Base-by-base conservation (phyloP, 2,797 vertebrate genomes). In the Botia almorhae region DNA sequence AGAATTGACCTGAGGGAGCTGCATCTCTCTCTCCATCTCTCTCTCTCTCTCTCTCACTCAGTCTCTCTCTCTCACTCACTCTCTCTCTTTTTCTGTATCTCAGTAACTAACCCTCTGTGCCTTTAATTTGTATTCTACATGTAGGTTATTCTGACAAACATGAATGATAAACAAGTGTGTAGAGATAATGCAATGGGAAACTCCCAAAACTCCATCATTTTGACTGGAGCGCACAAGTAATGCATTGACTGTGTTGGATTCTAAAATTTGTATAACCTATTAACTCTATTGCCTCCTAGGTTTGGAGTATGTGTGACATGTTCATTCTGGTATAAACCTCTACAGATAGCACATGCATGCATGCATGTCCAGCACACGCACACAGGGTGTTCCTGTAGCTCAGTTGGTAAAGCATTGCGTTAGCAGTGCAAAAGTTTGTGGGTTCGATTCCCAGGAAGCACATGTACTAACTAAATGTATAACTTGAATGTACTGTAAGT, bases 1-100 rank as follows among this genome's bases (percentile, higher is more conserved):
- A 81, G 67, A 78, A 63, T 55, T 68, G 72, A 67, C 81, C 74
- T 48, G 17, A 19, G 70, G 68, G 74, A 78, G 72, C 53, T 82
- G 50, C 82, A 76, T 69, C 4, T 7, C 10, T 16, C 64, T 73
- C 8, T 61, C 21, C 7, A 21, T 50, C 69, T 74, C 5, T 7
- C 36, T 39, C 36, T 39, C 36, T 70, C 21, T 50, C 69, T 74
- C 5, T 7, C 36, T 39, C 36, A 7, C 36, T 70, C 21, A 17
- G 16, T 7, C 14, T 11, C 63, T 73, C 12, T 60, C 19, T 12
- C 33, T 50, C 61, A 68, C 33, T 36, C 33, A 4, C 33, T 2
- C 33, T 70, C 46, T 36, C 53, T 55, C 48, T 21, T 29, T 36
- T 29, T 21, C 21, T 7, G 16, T 19, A 16, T 74, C 12, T 63